Conservation (phyloP, 2,113 vertebrate species). For the Puma concolor region DNA sequence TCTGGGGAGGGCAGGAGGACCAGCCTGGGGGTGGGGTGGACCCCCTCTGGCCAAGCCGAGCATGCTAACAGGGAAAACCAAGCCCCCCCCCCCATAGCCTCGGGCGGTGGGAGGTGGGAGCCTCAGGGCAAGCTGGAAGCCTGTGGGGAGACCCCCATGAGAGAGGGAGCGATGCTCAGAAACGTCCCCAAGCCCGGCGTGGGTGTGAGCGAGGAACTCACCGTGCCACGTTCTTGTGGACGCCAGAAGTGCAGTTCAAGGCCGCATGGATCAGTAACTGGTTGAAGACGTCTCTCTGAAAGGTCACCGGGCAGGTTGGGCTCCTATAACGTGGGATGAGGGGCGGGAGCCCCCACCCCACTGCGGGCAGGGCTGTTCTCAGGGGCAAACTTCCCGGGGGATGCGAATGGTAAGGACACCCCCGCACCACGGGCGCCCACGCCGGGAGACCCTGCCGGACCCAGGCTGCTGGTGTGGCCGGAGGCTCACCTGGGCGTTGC, state of each 20-base stretch:
- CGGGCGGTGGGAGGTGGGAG: background rate
- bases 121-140: background rate
- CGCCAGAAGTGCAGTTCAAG: conserved; percentile 89
- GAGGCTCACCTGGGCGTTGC: conserved; percentile 93
- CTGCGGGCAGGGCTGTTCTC: background rate
- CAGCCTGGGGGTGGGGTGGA: too few relatives aligned
- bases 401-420: rapidly evolving
- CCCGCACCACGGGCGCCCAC: rapidly evolving
- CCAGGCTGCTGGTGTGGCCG: rapidly evolving
- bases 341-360: background rate
- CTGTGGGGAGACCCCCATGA: rapidly evolving
- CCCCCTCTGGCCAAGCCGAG: background rate
- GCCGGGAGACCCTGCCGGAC: background rate
- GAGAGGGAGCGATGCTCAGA: background rate
- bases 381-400: rapidly evolving
- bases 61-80: background rate
- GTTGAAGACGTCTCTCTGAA: conserved; percentile 95
- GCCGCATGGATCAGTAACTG: conserved; percentile 94
- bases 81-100: rapidly evolving
- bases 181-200: rapidly evolving
- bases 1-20: background rate
- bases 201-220: conserved; percentile 67
- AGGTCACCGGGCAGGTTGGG: background rate
- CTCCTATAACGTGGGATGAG: rapidly evolving
- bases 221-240: conserved; percentile 91